phyloP scores from a whole-genome alignment of 1,140 invertebrate species.

The Samia ricini region DNA sequence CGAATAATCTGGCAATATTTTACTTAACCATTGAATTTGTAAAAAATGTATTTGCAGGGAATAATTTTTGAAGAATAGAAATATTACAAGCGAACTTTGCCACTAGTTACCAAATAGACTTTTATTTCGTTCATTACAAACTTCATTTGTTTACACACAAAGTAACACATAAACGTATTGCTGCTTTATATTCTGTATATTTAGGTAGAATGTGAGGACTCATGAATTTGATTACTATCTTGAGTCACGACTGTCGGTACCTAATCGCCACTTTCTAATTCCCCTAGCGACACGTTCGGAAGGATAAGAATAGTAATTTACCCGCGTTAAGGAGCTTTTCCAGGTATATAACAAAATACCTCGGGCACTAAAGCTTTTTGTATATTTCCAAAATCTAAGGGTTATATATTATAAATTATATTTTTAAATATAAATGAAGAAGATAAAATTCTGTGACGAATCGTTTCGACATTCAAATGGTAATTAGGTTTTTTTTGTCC shows the following conservation, averaged over 20 bases:
- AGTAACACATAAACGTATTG: background rate
- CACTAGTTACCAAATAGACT: too few species aligned
- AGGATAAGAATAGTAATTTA: slow-evolving; percentile 14
- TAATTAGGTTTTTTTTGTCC: background rate
- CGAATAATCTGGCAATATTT: too few species aligned
- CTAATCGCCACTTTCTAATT: slow-evolving; percentile 33
- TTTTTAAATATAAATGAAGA: too few species aligned
- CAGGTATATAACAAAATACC: background rate
- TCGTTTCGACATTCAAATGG: background rate
- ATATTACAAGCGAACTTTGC: too few species aligned
- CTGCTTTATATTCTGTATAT: slow-evolving; percentile 15
- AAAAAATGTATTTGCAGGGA: too few species aligned
- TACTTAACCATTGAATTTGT: too few species aligned
- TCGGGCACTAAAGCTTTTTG: background rate
- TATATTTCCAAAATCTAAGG: background rate
- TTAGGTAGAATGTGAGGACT: slow-evolving; percentile 6
- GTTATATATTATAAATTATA: too few species aligned
- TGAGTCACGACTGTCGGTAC: slow-evolving; percentile 26
- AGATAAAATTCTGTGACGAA: background rate
- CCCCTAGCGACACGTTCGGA: slow-evolving; percentile 17
- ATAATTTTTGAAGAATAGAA: too few species aligned
- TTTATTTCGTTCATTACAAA: slow-evolving; percentile 2
- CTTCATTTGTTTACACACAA: too few species aligned
- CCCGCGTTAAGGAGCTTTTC: background rate
- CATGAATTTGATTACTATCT: slow-evolving; percentile 31